These are phyloP conservation scores for Sycophila texana DNA, from an alignment of 2,888 invertebrate genomes.

Conservation along the genomic window DNA sequence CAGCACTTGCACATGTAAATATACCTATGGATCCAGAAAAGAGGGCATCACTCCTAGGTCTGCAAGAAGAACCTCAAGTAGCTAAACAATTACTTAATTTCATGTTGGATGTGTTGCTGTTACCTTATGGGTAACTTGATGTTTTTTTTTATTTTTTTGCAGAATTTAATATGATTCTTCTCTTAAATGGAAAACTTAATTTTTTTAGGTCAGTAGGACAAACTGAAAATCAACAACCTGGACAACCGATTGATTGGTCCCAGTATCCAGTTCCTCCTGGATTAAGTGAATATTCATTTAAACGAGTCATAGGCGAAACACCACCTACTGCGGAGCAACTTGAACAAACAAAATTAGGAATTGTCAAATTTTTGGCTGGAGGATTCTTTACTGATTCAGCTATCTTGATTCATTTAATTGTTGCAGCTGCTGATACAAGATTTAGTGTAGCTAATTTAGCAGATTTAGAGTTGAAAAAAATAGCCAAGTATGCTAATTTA, in stretches of 20 bases:
- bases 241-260: constrained; percentile 70
- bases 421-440: constrained; percentile 92
- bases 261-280: constrained; percentile 83
- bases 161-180: constrained; percentile 4
- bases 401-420: constrained; percentile 85
- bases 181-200: background rate
- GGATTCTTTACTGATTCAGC: constrained; percentile 87
- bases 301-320: constrained; percentile 84
- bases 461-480: constrained; percentile 89
- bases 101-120: constrained; percentile 87
- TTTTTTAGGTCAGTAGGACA: constrained; percentile 76
- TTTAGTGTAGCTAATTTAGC: constrained; percentile 93
- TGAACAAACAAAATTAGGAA: constrained; percentile 86
- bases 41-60: constrained; percentile 81
- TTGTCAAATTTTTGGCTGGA: constrained; percentile 88
- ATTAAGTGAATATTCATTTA: constrained; percentile 86
- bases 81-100: constrained; percentile 84
- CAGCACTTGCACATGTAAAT: constrained; percentile 85
- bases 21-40: constrained; percentile 81
- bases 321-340: constrained; percentile 87
- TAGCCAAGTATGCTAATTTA: constrained; percentile 78
- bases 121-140: constrained; percentile 87
- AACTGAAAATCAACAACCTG: constrained; percentile 76
- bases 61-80: constrained; percentile 83
- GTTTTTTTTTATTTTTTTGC: background rate